Evolutionary conservation across 2,888 invertebrate genomes (phyloP), one percentile per base, ranked within the genome.

Genomic region (Noctua janthe): DNA sequence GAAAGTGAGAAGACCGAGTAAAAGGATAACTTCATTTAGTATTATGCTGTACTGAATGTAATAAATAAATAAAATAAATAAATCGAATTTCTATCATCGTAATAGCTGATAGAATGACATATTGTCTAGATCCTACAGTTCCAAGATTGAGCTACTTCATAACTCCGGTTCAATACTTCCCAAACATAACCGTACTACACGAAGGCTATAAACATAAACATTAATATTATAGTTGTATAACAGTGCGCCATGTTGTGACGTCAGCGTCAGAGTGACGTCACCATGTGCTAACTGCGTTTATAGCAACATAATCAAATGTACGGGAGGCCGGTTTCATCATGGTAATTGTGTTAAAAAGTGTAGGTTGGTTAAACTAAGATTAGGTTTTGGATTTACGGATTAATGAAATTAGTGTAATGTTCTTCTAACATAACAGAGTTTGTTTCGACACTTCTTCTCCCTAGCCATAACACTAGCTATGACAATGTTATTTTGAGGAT

Each of bases 261-360:
- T 84, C 71, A 54, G 5, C 69, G 74, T 56, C 78, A 67, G 76
- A 64, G 23, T 87, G 87, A 87, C 89, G 89, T 87, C 84, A 87
- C 67, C 13, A 17, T 20, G 56, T 76, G 81, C 80, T 85, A 87
- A 87, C 78, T 81, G 78, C 75, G 85, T 78, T 87, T 80, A 78
- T 76, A 78, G 76, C 75, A 76, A 80, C 84, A 77, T 80, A 85
- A 84, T 79, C 51, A 64, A 77, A 87, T 77, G 49, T 76, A 73
- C 56, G 39, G 43, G 20, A 35, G 64, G 72, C 1, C 17, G 8
- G 66, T 76, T 73, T 43, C 76, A 83, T 15, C 49, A 29, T 39
- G 39, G 20, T 67, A 78, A 67, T 59, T n/a, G 23, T 13, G 71
- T 59, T 85, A 54, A 29, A 29, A 29, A 71, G 1, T 29, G n/a